Evolutionary conservation across 1,140 invertebrate species (phyloP).

Genomic region (Maconellicoccus hirsutus): DNA sequence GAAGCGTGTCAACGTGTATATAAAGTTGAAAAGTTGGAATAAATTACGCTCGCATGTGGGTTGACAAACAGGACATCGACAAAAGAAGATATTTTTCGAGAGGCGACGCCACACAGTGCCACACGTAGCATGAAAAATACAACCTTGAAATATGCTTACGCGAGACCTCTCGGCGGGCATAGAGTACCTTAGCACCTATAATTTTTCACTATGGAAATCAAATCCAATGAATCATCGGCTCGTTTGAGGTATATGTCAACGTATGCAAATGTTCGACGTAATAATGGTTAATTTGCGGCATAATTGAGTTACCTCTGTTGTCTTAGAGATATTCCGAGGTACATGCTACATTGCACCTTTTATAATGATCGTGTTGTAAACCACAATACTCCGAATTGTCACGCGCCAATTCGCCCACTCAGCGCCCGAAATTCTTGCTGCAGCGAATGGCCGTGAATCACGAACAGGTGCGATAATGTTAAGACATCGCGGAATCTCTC

Average conservation of each 20-base stretch:
- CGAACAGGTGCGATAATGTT: neutral
- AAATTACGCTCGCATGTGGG: neutral
- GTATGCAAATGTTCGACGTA: neutral
- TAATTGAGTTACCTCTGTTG: neutral
- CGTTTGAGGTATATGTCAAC: no score
- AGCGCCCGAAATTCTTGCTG: neutral
- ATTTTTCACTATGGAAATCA: no score
- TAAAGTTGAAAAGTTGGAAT: neutral
- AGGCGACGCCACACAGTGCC: no score
- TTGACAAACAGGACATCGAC: no score
- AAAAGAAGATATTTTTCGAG: no score
- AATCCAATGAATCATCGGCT: no score
- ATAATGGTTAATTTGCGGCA: neutral
- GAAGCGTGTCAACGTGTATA: neutral
- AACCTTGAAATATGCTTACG: no score
- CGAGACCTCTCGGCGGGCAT: no score
- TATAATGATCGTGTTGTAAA: neutral
- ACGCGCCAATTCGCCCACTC: conserved; percentile 6
- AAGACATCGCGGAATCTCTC: no score
- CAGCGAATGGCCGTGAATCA: neutral
- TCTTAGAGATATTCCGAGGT: neutral
- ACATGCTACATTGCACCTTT: neutral
- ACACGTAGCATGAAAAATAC: no score
- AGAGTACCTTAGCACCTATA: no score
- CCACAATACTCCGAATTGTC: neutral